These are phyloP conservation scores for Diabrotica balteata DNA, from an alignment of 2,888 invertebrate genomes.

Conservation along the genomic window DNA sequence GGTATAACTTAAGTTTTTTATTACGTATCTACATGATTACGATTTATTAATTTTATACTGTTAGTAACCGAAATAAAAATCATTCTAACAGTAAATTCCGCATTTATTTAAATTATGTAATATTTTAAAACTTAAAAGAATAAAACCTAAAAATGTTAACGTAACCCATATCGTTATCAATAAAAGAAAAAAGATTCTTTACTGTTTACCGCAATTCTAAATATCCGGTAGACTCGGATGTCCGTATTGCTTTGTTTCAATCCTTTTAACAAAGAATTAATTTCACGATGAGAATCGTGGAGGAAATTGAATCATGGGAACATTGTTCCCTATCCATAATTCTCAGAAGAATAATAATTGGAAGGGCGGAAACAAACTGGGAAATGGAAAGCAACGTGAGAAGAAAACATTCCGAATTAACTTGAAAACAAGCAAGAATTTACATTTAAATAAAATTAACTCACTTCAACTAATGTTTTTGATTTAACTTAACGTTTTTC, in stretches of 20 bases:
- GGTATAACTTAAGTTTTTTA: no score
- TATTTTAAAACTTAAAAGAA: no score
- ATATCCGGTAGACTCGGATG: no score
- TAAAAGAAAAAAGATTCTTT: no score
- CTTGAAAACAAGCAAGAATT: constrained; percentile 5
- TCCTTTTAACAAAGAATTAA: constrained; percentile 1
- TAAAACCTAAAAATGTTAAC: no score
- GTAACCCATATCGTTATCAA: no score
- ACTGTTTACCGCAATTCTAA: no score
- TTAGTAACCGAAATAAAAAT: no score
- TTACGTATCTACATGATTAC: no score
- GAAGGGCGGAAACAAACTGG: not conserved
- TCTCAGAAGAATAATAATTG: not conserved
- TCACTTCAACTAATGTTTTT: constrained; percentile 1
- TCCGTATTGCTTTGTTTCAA: not conserved
- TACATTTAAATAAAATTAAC: constrained; percentile 5
- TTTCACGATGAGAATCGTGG: not conserved
- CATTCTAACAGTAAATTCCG: no score
- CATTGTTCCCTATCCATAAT: not conserved
- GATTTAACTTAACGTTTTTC: not conserved
- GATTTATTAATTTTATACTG: no score
- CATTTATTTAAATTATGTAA: no score
- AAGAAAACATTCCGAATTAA: constrained; percentile 4
- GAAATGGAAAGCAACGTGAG: not conserved
- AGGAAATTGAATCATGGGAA: not conserved